A percentile compares a stretch with the other conserved stretches of the same genome.
phyloP scores from a whole-genome alignment of 2,888 invertebrate species.

The Melieria picta region DNA sequence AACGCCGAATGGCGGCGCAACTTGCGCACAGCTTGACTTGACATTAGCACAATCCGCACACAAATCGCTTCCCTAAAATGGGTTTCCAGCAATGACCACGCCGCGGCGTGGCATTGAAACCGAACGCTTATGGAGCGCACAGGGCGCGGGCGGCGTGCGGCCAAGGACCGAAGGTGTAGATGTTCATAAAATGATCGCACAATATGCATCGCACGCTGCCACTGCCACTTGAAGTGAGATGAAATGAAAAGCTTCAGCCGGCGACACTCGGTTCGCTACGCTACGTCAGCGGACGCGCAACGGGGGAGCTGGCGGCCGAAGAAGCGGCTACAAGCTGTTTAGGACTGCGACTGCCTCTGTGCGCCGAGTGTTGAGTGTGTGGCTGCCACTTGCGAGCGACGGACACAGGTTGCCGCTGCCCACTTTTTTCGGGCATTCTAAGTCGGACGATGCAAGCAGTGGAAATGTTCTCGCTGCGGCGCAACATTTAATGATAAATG shows the following conservation, averaged over 20 bases:
- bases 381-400: neutral
- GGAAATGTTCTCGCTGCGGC: slow-evolving; percentile 37
- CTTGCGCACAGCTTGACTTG: slow-evolving; percentile 61
- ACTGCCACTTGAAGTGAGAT: slow-evolving; percentile 12
- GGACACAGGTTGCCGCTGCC: no score
- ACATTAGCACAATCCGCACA: slow-evolving; percentile 60
- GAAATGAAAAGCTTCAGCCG: slow-evolving; percentile 34
- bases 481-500: slow-evolving; percentile 63
- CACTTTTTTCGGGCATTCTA: no score
- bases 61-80: slow-evolving; percentile 31
- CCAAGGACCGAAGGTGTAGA: slow-evolving; percentile 36
- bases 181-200: slow-evolving; percentile 39
- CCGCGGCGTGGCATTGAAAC: slow-evolving; percentile 13
- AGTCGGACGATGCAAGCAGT: no score
- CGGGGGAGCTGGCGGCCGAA: slow-evolving; percentile 30
- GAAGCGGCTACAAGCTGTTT: neutral
- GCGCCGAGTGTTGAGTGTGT: neutral
- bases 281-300: slow-evolving; percentile 11
- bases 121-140: no score
- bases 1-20: slow-evolving; percentile 45
- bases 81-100: neutral
- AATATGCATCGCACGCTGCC: slow-evolving; percentile 18
- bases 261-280: slow-evolving; percentile 25
- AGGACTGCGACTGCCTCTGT: neutral
- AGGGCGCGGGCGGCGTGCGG: no score